A percentile compares a stretch with the other conserved stretches of the same genome.
Conservation (phyloP, 2,888 invertebrate species). For the Nemotelus pantherinus region DNA sequence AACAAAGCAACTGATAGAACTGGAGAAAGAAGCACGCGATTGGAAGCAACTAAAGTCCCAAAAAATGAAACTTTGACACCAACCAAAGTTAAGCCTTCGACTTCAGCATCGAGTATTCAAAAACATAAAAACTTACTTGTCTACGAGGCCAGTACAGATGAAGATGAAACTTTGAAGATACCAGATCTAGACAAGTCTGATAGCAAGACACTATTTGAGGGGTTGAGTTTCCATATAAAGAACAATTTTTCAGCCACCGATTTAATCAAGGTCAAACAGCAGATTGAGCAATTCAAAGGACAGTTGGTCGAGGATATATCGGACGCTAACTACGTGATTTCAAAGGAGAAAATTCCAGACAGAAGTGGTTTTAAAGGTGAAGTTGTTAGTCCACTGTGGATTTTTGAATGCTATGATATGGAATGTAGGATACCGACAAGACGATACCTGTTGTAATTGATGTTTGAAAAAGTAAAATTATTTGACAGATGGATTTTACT, state of each 20-base stretch:
- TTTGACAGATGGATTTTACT: too few relatives aligned
- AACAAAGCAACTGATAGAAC: slow-evolving; percentile 15
- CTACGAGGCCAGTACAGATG: slow-evolving; percentile 61
- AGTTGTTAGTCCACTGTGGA: slow-evolving; percentile 54
- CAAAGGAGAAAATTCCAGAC: slow-evolving; percentile 39
- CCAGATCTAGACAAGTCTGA: not conserved
- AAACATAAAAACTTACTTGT: slow-evolving; percentile 25
- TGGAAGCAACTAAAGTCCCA: slow-evolving; percentile 12
- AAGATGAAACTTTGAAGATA: slow-evolving; percentile 56
- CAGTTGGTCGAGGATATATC: slow-evolving; percentile 36
- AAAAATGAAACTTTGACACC: not conserved
- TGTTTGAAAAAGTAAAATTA: not conserved
- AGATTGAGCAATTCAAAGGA: slow-evolving; percentile 52
- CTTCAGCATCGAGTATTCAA: slow-evolving; percentile 30
- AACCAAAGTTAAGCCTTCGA: slow-evolving; percentile 41
- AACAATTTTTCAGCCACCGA: slow-evolving; percentile 51
- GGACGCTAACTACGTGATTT: slow-evolving; percentile 52
- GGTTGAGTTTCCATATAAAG: slow-evolving; percentile 52
- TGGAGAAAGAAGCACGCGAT: not conserved
- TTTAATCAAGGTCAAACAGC: slow-evolving; percentile 51
- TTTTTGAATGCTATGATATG: slow-evolving; percentile 55
- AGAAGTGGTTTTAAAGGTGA: slow-evolving; percentile 48
- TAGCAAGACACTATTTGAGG: slow-evolving; percentile 50
- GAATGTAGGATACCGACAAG: slow-evolving; percentile 54
- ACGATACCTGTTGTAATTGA: slow-evolving; percentile 50